phyloP scores from a whole-genome alignment of 2,888 invertebrate genomes.

The Pammene fasciana region DNA sequence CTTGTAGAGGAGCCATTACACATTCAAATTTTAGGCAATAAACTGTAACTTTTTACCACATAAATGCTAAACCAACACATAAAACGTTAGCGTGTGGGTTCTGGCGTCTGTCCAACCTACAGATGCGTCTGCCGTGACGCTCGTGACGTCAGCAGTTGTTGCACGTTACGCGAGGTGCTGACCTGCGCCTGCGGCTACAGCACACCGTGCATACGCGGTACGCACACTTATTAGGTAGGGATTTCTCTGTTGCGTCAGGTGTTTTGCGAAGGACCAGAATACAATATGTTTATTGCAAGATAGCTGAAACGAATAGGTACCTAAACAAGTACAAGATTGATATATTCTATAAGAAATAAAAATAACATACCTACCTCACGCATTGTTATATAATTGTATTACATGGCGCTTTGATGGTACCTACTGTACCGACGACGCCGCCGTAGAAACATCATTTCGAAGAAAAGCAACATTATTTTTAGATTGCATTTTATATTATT shows the following conservation, averaged over 20 bases:
- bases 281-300: background rate
- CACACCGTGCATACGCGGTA: slow-evolving; percentile 19
- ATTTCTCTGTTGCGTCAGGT: slow-evolving; percentile 31
- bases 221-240: slow-evolving; percentile 19
- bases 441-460: no score
- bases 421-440: no score
- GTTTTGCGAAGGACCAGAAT: slow-evolving; percentile 8
- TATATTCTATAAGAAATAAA: background rate
- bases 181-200: slow-evolving; percentile 18
- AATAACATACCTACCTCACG: background rate
- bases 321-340: background rate
- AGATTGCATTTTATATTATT: background rate
- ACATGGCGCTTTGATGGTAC: no score
- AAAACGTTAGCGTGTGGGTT: slow-evolving; percentile 29
- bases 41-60: slow-evolving; percentile 34
- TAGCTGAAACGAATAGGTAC: no score
- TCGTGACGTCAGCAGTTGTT: slow-evolving; percentile 33
- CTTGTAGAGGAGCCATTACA: no score
- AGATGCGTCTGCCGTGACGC: slow-evolving; percentile 39
- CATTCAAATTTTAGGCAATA: slow-evolving; percentile 27
- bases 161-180: slow-evolving; percentile 25
- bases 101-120: slow-evolving; percentile 36
- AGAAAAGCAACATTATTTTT: no score
- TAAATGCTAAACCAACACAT: slow-evolving; percentile 34
- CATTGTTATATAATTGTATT: no score